Conservation (phyloP, 92 coral and sea anemone species). For the Actinernus sp. region DNA sequence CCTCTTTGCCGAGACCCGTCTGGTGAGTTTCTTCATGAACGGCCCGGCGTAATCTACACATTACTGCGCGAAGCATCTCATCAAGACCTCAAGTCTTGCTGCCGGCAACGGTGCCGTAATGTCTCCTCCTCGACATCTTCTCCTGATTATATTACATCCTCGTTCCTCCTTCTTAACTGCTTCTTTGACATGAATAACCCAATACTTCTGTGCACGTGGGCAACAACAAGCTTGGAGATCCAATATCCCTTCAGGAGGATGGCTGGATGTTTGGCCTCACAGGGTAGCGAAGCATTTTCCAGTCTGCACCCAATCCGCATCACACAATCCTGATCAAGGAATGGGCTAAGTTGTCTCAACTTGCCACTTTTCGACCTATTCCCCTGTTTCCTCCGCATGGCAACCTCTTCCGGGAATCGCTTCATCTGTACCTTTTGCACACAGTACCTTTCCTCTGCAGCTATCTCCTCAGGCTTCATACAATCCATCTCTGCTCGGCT, state of each 20-base stretch:
- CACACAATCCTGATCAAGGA: constrained; percentile 25
- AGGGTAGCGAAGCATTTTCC: constrained; percentile 37
- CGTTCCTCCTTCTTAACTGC: constrained; percentile 33
- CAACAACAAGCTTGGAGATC: constrained; percentile 20
- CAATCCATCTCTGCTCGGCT: too few relatives aligned
- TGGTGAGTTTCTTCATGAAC: constrained; percentile 14
- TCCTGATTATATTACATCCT: constrained; percentile 10
- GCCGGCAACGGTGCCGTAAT: constrained; percentile 41
- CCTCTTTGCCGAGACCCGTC: constrained; percentile 19
- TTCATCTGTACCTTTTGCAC: too few relatives aligned
- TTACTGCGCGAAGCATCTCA: too few relatives aligned
- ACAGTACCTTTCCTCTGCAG: too few relatives aligned
- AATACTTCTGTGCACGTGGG: constrained; percentile 20
- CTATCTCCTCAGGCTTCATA: too few relatives aligned
- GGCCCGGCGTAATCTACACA: constrained; percentile 38
- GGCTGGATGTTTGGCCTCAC: constrained; percentile 51
- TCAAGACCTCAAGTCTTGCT: constrained; percentile 26
- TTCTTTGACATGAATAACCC: constrained; percentile 42
- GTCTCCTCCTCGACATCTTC: constrained; percentile 19
- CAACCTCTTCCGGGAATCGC: constrained; percentile 26
- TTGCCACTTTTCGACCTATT: not conserved
- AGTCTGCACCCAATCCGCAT: constrained; percentile 53
- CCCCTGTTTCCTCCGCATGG: not conserved
- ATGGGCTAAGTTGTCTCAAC: constrained; percentile 21
- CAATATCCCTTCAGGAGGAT: too few relatives aligned